Conservation (phyloP, 1,140 invertebrate genomes). For the Pollicipes pollicipes region DNA sequence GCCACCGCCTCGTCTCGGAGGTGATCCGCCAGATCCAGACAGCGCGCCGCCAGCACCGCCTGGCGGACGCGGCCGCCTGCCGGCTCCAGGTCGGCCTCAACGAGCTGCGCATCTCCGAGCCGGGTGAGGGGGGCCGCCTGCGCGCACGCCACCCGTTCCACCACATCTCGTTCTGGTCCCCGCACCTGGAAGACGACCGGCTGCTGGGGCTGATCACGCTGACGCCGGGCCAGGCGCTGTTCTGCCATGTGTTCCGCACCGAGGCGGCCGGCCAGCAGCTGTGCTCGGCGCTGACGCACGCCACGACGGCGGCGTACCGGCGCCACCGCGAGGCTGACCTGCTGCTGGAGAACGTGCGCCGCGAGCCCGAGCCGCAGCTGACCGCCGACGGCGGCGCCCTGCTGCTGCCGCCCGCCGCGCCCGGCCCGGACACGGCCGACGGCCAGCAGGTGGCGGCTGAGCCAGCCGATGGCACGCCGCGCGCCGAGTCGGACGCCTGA, state of each 20-base stretch:
- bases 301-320: background rate
- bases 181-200: background rate
- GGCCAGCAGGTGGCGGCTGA: no score
- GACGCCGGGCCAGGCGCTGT: background rate
- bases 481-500: slow-evolving; percentile 39
- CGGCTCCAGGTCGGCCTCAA: background rate
- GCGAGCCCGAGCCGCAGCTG: slow-evolving; percentile 12
- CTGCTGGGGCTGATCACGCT: background rate
- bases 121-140: slow-evolving; percentile 24
- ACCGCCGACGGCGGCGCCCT: background rate
- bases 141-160: background rate
- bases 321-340: background rate
- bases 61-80: background rate
- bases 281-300: slow-evolving; percentile 4
- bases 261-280: background rate
- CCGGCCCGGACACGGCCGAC: slow-evolving; percentile 35
- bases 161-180: background rate
- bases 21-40: background rate
- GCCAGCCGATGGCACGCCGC: slow-evolving; percentile 29
- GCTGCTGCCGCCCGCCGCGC: slow-evolving; percentile 22
- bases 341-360: background rate
- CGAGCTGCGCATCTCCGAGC: background rate
- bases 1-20: slow-evolving; percentile 6
- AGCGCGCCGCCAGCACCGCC: background rate
- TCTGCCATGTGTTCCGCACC: background rate